Base-by-base conservation (phyloP, 2,113 vertebrate genomes). In the Pterocles burchelli region DNA sequence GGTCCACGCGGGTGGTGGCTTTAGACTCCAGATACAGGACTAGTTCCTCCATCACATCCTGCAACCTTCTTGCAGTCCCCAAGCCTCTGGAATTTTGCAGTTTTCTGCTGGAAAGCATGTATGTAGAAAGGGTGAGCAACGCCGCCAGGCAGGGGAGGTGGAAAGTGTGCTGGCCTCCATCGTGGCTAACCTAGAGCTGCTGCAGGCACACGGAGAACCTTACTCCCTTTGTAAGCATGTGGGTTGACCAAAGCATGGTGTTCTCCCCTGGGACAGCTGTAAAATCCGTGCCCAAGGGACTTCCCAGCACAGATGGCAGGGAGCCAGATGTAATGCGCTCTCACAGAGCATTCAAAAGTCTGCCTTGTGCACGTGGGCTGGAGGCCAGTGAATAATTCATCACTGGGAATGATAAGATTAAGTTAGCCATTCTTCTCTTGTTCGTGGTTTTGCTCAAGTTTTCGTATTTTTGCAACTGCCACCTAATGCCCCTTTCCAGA, bases 371-470 rank as follows among this genome's bases (percentile, higher is more conserved):
- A 38, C 0, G 0, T 29, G 38, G 55, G 41, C 62, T 83, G 43
- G 28, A 93, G 26, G 26, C 24, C 59, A 55, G 51, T 79, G 59
- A 80, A 77, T 74, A 96, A 77, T 95, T 88, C 18, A 41, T 73
- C 31, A 54, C 24, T 82, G 45, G 18, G 54, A 61, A 13, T 65
- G 71, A 67, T 38, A 62, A 41, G 33, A 86, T 26, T n/a, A n/a
- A 82, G 67, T 83, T 92, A 70, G 67, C 46, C 58, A 34, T 88
- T 31, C 20, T 85, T 65, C 31, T 70, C 11, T 28, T 67, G 25
- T 43, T 77, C 9, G 5, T 48, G 43, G 48, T 59, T 85, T 89
- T 84, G 41, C 63, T 91, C 38, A 62, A 33, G 14, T 76, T 82
- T 61, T 65, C 18, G 2, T 72, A 13, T 70, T 78, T 88, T 85